phyloP scores from a whole-genome alignment of 2,113 vertebrate species.

The Otis tarda region DNA sequence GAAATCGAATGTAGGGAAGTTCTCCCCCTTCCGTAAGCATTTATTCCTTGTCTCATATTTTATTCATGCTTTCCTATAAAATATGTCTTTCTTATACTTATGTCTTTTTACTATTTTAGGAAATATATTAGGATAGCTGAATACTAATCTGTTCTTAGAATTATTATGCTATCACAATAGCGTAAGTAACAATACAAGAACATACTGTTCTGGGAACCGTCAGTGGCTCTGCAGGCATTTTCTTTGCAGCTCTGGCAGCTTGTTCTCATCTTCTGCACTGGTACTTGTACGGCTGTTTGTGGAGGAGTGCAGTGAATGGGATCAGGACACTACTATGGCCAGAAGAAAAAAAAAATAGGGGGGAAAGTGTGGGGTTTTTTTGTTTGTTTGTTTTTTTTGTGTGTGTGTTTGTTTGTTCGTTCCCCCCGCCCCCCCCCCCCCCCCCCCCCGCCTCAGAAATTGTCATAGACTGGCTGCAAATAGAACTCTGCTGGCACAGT shows the following conservation, averaged over 20 bases:
- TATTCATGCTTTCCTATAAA: neutral
- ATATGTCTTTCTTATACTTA: neutral
- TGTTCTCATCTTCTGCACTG: neutral
- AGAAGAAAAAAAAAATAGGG: accelerated
- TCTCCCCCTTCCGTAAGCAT: neutral
- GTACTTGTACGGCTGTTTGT: neutral
- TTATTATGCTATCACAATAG: accelerated
- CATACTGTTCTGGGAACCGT: accelerated
- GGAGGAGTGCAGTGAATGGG: neutral
- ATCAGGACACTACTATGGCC: neutral
- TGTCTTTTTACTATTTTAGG: neutral
- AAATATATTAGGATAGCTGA: neutral
- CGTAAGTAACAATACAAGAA: neutral
- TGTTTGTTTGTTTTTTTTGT: neutral
- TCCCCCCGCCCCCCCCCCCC: neutral
- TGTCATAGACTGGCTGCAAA: neutral
- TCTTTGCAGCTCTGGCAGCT: neutral
- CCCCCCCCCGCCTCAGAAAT: neutral
- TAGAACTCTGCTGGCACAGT: neutral
- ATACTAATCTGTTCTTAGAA: neutral
- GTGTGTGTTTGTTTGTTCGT: no score
- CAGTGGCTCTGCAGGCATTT: neutral
- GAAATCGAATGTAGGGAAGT: neutral
- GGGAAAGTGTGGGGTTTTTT: neutral
- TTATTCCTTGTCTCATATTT: neutral